Evolutionary conservation across 2,113 vertebrate genomes (phyloP).

Genomic region (Corydoras maculifer): DNA sequence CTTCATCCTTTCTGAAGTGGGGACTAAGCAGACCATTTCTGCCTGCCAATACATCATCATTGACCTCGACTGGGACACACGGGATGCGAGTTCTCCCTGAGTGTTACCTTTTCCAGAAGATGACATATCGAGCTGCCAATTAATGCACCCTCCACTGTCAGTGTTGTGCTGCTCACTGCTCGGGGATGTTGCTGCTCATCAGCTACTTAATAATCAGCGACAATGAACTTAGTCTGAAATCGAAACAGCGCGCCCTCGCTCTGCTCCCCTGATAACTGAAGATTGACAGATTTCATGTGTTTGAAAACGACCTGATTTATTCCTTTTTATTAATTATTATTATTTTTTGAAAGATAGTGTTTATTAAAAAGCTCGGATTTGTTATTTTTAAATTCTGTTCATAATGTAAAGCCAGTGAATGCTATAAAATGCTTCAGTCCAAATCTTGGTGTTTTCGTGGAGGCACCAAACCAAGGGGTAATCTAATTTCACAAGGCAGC

Average conservation of each 20-base stretch:
- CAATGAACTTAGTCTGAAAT: constrained; percentile 23
- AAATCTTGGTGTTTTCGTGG: constrained; percentile 38
- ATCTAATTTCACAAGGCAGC: constrained; percentile 61
- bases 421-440: background rate
- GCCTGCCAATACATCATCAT: constrained; percentile 62
- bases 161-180: constrained; percentile 16
- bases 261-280: constrained; percentile 2
- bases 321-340: background rate
- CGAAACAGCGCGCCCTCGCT: constrained; percentile 16
- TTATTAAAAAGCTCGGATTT: too few species aligned
- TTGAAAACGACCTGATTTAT: constrained; percentile 33
- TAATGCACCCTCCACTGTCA: constrained; percentile 14
- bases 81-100: constrained; percentile 26
- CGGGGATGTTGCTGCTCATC: constrained; percentile 21
- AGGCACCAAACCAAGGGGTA: constrained; percentile 63
- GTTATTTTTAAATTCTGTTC: too few species aligned
- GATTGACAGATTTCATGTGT: constrained; percentile 10
- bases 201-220: constrained; percentile 26
- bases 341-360: background rate
- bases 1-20: constrained; percentile 49
- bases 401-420: background rate
- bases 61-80: constrained; percentile 47
- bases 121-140: constrained; percentile 18
- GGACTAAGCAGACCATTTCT: constrained; percentile 63
- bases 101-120: constrained; percentile 31